Evolutionary conservation across 2,797 vertebrate genomes (phyloP), one percentile per base, ranked within the genome.

Genomic region (Staurois parvus): DNA sequence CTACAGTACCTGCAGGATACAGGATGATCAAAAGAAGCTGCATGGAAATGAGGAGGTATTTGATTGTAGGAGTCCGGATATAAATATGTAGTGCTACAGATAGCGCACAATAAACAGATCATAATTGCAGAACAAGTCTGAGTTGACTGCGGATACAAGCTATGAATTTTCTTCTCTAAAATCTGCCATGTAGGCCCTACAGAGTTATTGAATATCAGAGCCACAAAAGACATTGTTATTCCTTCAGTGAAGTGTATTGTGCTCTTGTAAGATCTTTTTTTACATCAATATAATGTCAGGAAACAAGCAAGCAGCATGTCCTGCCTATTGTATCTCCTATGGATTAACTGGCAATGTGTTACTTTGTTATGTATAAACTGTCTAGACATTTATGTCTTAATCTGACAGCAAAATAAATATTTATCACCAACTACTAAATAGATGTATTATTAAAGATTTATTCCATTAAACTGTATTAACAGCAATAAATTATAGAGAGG

Each of bases 1-100:
- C 29, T 34, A 7, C 2, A 9, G 52, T 56, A 80, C 52, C 67
- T 42, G 42, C 45, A 70, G 32, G 48, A 29, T 56, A 12, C 77
- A 79, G 40, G 48, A 29, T 52, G 77, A 68, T 79, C 77, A 48
- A 52, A 69, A 70, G 29, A 21, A 80, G 29, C 42, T 28, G 48
- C 32, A 48, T 52, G 15, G 28, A 52, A 70, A 67, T 56, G 15
- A 70, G 48, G 28, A 79, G 40, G 45, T 80, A 56, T 80, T 70
- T 80, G 69, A 80, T 80, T 69, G 21, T 29, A 34, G 24, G 66
- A 70, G 42, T 3, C 40, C 15, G 21, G 10, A 66, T 78, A 70
- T 80, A 29, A 70, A 70, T 80, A 70, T 34, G 78, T 17, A 13
- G 32, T 32, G 34, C 66, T 37, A 66, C 3, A 69, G 78, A 15